Conservation (phyloP, 2,113 vertebrate genomes). For the Cathartes aura region DNA sequence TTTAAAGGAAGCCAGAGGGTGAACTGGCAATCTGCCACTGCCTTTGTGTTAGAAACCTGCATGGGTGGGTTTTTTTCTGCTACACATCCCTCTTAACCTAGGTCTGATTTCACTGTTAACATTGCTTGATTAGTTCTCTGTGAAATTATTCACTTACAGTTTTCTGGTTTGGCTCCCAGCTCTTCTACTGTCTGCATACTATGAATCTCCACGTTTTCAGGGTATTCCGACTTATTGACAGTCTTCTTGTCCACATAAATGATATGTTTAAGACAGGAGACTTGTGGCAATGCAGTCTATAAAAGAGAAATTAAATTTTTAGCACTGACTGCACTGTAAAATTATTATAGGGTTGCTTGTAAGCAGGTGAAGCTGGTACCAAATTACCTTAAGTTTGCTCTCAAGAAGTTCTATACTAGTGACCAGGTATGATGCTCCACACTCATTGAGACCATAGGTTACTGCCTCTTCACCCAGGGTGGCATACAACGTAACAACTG, state of each 20-base stretch:
- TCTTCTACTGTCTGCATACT: constrained; percentile 89
- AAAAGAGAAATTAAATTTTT: constrained; percentile 5
- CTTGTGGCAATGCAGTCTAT: constrained; percentile 82
- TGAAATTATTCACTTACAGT: constrained; percentile 82
- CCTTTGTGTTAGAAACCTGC: background rate
- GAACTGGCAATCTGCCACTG: background rate
- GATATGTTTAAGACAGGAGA: constrained; percentile 87
- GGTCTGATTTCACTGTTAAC: background rate
- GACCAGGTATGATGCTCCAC: constrained; percentile 88
- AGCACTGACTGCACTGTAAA: background rate
- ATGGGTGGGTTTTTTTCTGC: background rate
- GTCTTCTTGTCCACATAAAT: constrained; percentile 91
- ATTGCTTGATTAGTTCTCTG: background rate
- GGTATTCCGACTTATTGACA: constrained; percentile 83
- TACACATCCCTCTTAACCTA: background rate
- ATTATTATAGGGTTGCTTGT: background rate
- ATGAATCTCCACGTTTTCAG: constrained; percentile 84
- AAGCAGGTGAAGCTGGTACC: background rate
- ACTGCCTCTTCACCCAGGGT: constrained; percentile 95
- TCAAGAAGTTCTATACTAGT: constrained; percentile 92
- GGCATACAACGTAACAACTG: constrained; percentile 96
- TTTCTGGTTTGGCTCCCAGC: constrained; percentile 88
- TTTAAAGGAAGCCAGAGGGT: background rate
- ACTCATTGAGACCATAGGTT: constrained; percentile 91
- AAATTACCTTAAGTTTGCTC: constrained; percentile 90